Percentiles rank a stretch among this genome's conserved stretches.
These are phyloP conservation scores for Parthenolecanium corni DNA, from an alignment of 2,888 invertebrate genomes.

Conservation along the genomic window DNA sequence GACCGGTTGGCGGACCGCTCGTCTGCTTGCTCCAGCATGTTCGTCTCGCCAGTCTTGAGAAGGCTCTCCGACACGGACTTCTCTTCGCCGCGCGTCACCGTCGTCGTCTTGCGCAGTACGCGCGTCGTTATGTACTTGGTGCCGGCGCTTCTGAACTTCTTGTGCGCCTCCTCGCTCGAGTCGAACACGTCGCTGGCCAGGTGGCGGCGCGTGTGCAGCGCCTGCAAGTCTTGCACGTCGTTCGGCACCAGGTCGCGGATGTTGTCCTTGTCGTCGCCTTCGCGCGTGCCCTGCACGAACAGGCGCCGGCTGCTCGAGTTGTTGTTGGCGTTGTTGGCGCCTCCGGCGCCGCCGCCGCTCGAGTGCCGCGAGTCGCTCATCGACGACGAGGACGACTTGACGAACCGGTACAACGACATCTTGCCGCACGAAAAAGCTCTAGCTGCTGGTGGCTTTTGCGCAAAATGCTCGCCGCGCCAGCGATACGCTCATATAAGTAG, in stretches of 20 bases:
- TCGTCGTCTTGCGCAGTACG: constrained; percentile 78
- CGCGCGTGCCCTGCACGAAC: constrained; percentile 62
- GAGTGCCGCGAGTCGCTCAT: constrained; percentile 29
- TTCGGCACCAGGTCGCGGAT: constrained; percentile 37
- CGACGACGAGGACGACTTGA: constrained; percentile 32
- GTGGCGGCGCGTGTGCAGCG: constrained; percentile 68
- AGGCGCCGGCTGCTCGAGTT: constrained; percentile 42
- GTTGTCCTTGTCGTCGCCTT: constrained; percentile 49
- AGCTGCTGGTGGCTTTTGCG: background rate
- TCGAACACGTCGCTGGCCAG: constrained; percentile 75
- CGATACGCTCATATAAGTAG: background rate
- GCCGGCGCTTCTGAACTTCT: constrained; percentile 40
- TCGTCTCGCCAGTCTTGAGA: constrained; percentile 46
- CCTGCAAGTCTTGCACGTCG: constrained; percentile 49
- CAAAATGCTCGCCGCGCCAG: background rate
- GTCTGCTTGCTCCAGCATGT: constrained; percentile 35
- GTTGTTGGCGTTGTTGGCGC: constrained; percentile 1
- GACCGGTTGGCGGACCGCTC: constrained; percentile 46
- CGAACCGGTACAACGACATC: constrained; percentile 32
- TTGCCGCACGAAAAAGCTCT: background rate
- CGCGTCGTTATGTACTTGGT: constrained; percentile 72
- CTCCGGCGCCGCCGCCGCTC: constrained; percentile 26
- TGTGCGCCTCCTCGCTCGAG: constrained; percentile 33
- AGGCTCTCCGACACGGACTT: constrained; percentile 59
- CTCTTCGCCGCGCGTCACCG: constrained; percentile 75